These are phyloP conservation scores for Dromaius novaehollandiae DNA, from an alignment of 2,113 vertebrate species.

Conservation along the genomic window DNA sequence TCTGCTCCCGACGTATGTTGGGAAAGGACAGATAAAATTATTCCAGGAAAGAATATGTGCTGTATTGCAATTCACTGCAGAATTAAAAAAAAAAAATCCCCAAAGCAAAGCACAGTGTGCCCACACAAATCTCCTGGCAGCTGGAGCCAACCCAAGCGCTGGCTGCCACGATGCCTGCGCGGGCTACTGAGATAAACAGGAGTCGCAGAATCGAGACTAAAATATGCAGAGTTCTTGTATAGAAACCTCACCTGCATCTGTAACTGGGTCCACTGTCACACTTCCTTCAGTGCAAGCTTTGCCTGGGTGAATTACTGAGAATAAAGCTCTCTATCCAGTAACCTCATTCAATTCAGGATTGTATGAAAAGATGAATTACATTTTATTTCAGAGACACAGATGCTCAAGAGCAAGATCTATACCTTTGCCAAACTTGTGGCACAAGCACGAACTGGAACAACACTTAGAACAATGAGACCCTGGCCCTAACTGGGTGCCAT, in stretches of 20 bases:
- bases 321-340: not conserved
- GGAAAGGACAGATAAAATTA: not conserved
- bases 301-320: not conserved
- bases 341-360: not conserved
- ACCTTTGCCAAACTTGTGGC: not conserved
- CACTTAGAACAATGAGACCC: not conserved
- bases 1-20: not conserved
- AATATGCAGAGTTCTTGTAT: not conserved
- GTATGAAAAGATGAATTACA: not conserved
- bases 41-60: not conserved
- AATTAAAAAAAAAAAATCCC: not conserved
- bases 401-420: not conserved
- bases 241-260: not conserved
- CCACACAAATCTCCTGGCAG: not conserved
- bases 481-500: not conserved
- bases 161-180: not conserved
- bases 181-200: not conserved
- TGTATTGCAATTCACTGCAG: not conserved
- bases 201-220: not conserved
- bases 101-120: not conserved
- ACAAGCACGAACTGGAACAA: not conserved
- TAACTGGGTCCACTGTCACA: fast-evolving
- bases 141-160: not conserved
- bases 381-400: not conserved
- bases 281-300: not conserved